Evolutionary conservation across 1,140 invertebrate species (phyloP), one percentile per base, ranked within the genome.

Genomic region (Aethina tumida): DNA sequence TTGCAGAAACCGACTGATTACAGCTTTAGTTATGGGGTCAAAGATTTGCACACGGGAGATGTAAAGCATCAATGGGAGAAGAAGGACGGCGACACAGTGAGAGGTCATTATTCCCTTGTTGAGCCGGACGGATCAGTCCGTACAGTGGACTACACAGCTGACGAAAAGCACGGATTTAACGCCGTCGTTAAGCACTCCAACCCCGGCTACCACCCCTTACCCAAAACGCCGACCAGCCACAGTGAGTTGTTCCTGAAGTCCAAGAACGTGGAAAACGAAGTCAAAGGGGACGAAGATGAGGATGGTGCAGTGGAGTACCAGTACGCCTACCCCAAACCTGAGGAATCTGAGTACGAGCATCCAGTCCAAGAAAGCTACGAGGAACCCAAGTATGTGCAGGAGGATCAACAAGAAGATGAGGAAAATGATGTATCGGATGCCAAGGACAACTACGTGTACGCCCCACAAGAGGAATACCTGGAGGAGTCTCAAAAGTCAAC

Each of bases 21-120:
- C 60, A 71, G 72, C 44, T 83, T 79, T 53, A 79, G 76, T 49
- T 84, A 84, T 53, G 75, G 74, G 8, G 77, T 84, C 7, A 70
- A 77, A 47, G 81, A 84, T 56, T 68, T 71, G 21, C 71, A 77
- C 58, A 84, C 75, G 15, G 77, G 81, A 43, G 77, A 81, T 50
- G 69, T 76, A 27, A 79, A 81, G 33, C 47, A 55, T 17, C 59
- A 62, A 48, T 62, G 59, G 58, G 58, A 60, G 35, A 59, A 56
- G 35, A 59, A 58, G 41, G 45, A 56, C 31, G 58, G 55, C 3
- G 53, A 58, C 26, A 44, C 39, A 2, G 46, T 62, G 12, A 50
- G 45, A n/a, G 59, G 58, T 1, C 52, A 60, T 26, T 62, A 60
- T 40, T 59, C 58, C 1, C 31, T 60, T 20, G 53, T 72, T 1